Evolutionary conservation across 2,888 invertebrate species (phyloP).

Genomic region (Morinoia aosen): DNA sequence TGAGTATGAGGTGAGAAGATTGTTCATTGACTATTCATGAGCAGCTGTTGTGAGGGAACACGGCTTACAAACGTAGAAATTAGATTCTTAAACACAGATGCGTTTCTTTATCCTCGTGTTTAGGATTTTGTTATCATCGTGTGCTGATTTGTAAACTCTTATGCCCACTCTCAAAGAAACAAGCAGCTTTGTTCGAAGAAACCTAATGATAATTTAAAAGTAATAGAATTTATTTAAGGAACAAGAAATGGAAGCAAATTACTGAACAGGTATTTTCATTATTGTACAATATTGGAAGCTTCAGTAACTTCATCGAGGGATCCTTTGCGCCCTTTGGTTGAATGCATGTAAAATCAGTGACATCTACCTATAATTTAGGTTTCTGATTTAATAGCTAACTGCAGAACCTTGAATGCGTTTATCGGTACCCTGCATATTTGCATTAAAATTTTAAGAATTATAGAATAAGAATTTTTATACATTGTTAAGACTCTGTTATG

Average conservation of each 20-base stretch:
- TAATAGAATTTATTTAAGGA: background rate
- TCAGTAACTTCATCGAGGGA: too few species aligned
- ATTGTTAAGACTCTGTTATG: too few species aligned
- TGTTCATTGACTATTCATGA: slow-evolving; percentile 9
- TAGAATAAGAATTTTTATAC: too few species aligned
- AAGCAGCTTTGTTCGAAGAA: background rate
- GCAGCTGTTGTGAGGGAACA: background rate
- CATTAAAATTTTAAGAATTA: too few species aligned
- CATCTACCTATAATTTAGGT: too few species aligned
- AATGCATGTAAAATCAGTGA: too few species aligned
- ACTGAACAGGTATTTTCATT: background rate
- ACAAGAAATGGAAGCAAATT: background rate
- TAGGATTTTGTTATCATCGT: background rate
- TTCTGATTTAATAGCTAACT: too few species aligned
- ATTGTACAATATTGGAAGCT: too few species aligned
- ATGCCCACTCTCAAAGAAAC: background rate
- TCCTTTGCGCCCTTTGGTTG: too few species aligned
- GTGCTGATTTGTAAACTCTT: background rate
- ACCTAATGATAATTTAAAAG: background rate
- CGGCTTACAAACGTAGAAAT: background rate
- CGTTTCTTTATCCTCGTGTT: background rate
- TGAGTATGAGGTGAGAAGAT: slow-evolving; percentile 17
- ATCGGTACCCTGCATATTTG: too few species aligned
- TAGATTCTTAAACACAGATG: background rate
- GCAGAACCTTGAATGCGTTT: too few species aligned